Conservation (phyloP, 2,797 vertebrate genomes). For the Tarsius wallacei region DNA sequence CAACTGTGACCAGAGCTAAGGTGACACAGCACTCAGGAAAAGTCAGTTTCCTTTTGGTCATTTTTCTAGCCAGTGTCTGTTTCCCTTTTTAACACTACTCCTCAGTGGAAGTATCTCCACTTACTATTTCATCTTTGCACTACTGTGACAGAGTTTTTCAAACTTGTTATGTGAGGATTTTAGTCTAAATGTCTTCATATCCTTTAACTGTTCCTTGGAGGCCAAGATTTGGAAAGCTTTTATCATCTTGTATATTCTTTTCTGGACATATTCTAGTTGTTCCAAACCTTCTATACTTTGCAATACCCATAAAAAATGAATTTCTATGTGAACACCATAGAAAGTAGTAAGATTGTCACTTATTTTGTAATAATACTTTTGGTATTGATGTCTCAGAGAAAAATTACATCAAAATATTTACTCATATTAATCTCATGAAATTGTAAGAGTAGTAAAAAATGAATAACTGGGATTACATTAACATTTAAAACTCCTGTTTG, state of each 20-base stretch:
- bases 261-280: background rate
- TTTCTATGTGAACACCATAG: background rate
- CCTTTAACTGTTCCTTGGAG: background rate
- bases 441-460: background rate
- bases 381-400: background rate
- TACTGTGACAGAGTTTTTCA: background rate
- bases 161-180: background rate
- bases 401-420: constrained; percentile 32
- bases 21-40: background rate
- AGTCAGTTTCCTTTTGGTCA: background rate
- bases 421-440: background rate
- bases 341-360: background rate
- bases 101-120: background rate
- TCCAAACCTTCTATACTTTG: background rate
- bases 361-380: background rate
- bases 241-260: background rate
- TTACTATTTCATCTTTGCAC: background rate
- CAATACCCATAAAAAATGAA: background rate
- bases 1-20: background rate
- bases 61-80: background rate
- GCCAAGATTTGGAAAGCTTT: background rate
- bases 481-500: constrained; percentile 32
- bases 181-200: background rate
- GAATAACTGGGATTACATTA: background rate
- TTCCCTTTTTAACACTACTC: background rate